Evolutionary conservation across 2,797 vertebrate genomes (phyloP).

Genomic region (Thaleichthys pacificus): DNA sequence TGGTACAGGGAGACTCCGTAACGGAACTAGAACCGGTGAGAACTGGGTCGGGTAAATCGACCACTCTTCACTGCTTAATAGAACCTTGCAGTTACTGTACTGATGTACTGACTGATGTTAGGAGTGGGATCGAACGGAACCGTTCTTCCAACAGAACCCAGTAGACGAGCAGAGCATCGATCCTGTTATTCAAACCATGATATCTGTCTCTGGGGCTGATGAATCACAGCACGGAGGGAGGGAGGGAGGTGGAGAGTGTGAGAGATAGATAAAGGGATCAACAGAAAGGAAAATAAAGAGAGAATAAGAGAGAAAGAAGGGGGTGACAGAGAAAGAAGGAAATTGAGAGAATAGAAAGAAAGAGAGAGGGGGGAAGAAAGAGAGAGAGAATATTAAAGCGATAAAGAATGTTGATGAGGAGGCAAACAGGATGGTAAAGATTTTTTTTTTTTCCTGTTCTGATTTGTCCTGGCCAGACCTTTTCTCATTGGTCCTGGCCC

Average conservation of each 20-base stretch:
- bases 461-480: no score
- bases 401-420: no score
- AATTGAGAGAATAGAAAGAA: neutral
- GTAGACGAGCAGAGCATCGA: constrained; percentile 44
- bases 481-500: no score
- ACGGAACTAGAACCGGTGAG: constrained; percentile 8
- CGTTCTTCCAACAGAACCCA: constrained; percentile 41
- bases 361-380: neutral
- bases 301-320: neutral
- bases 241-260: neutral
- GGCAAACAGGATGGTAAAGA: no score
- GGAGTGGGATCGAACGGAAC: constrained; percentile 44
- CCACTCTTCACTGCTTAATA: constrained; percentile 29
- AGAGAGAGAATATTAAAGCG: neutral
- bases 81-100: constrained; percentile 42
- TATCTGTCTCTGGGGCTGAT: constrained; percentile 41
- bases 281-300: neutral
- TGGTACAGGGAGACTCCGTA: constrained; percentile 20
- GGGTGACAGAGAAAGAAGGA: neutral
- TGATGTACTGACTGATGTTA: constrained; percentile 19
- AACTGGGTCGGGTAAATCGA: constrained; percentile 26
- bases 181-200: constrained; percentile 42
- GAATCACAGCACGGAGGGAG: constrained; percentile 19
- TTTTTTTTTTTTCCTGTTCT: no score
- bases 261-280: neutral